These are phyloP conservation scores for Graptemys geographica DNA, from an alignment of 2,797 vertebrate species.

Conservation along the genomic window DNA sequence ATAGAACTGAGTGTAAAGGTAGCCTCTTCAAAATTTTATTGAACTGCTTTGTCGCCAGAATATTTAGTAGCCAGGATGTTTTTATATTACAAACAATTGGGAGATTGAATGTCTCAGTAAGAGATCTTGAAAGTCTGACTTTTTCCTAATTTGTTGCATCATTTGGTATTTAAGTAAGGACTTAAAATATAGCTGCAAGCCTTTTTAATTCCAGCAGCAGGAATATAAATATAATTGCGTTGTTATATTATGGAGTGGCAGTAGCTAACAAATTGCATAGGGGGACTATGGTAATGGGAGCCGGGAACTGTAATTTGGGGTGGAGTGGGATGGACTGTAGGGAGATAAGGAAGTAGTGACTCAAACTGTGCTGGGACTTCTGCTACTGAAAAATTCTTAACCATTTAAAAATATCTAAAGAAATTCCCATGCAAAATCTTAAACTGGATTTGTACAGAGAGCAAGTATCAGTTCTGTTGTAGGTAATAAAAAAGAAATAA, in stretches of 20 bases:
- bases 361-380: background rate
- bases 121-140: background rate
- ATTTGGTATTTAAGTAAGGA: background rate
- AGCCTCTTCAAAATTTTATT: too few relatives aligned
- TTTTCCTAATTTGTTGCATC: background rate
- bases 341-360: background rate
- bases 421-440: background rate
- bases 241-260: background rate
- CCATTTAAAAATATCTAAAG: background rate
- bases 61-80: background rate
- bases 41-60: background rate
- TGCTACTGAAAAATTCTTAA: too few relatives aligned
- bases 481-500: background rate
- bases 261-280: background rate
- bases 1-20: background rate
- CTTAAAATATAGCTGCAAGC: background rate
- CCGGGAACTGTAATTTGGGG: background rate
- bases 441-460: background rate
- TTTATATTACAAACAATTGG: too few relatives aligned
- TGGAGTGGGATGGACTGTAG: background rate
- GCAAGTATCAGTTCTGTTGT: background rate
- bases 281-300: background rate
- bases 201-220: background rate
- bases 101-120: too few relatives aligned
- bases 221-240: background rate